Percentiles rank a stretch among this genome's conserved stretches.
These are phyloP conservation scores for Hyposoter didymator DNA, from an alignment of 2,888 invertebrate species.

Conservation along the genomic window DNA sequence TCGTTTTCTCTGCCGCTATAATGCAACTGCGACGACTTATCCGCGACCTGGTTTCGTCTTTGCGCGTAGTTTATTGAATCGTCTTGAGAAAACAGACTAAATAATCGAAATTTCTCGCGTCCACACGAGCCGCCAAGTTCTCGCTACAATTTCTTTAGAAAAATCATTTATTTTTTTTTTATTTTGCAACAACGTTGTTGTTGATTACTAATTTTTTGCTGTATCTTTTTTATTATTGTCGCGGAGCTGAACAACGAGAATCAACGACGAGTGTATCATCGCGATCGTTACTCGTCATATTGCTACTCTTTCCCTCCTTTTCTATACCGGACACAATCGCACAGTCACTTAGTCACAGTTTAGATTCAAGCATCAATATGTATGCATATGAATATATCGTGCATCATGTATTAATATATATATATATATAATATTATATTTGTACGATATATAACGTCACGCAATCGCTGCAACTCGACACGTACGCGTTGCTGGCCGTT, in stretches of 20 bases:
- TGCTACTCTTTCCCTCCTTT: conserved; percentile 14
- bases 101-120: no score
- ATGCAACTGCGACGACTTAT: conserved; percentile 1
- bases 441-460: conserved; percentile 46
- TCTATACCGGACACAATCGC: conserved; percentile 32
- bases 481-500: conserved; percentile 47
- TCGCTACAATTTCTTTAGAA: no score
- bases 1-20: not conserved
- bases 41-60: conserved; percentile 19
- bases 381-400: conserved; percentile 9
- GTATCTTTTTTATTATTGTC: not conserved
- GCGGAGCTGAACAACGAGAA: not conserved
- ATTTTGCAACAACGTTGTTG: no score
- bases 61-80: not conserved
- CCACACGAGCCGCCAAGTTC: no score
- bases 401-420: conserved; percentile 17
- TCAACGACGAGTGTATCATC: conserved; percentile 37
- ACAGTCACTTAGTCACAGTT: conserved; percentile 46
- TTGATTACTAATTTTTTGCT: no score
- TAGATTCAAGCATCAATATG: conserved; percentile 30
- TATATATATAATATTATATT: conserved; percentile 28
- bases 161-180: no score
- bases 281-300: conserved; percentile 17
- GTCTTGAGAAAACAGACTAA: no score
- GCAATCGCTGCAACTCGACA: conserved; percentile 58